Evolutionary conservation across 2,113 vertebrate species (phyloP).

Genomic region (Morone saxatilis): DNA sequence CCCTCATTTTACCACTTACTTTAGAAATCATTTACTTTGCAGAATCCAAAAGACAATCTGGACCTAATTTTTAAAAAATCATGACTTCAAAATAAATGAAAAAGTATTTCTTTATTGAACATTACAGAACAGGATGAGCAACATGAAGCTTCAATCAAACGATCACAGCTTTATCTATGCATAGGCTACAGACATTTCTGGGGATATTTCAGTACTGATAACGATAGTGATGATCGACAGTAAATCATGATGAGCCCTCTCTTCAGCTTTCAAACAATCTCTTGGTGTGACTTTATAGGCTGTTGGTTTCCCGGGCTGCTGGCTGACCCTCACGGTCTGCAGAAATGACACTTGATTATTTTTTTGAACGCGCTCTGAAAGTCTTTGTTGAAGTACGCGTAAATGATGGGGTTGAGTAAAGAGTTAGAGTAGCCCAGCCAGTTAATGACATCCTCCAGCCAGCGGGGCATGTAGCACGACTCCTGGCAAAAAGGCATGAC

Average conservation of each 20-base stretch:
- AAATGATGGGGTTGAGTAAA: constrained; percentile 97
- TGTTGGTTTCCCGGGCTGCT: constrained; percentile 1
- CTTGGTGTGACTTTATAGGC: not conserved
- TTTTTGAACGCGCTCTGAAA: constrained; percentile 98
- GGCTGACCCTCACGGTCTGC: constrained; percentile 82
- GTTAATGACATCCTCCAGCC: constrained; percentile 93
- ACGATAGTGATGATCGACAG: constrained; percentile 33
- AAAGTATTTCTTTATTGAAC: constrained; percentile 67
- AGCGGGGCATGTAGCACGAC: constrained; percentile 91
- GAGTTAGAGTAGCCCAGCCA: constrained; percentile 99
- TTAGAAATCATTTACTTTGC: not conserved
- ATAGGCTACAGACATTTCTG: constrained; percentile 59
- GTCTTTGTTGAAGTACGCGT: constrained; percentile 99
- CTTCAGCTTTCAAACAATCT: constrained; percentile 1
- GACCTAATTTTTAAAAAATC: not conserved
- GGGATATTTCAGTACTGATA: constrained; percentile 35
- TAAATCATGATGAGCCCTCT: constrained; percentile 21
- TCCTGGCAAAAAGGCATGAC: constrained; percentile 92
- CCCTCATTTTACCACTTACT: not conserved
- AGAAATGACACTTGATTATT: constrained; percentile 96
- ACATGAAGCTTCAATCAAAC: constrained; percentile 55
- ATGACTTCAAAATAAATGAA: constrained; percentile 5
- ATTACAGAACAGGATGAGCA: constrained; percentile 57
- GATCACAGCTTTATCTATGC: constrained; percentile 67
- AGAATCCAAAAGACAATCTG: not conserved